Evolutionary conservation across 35 echinoderm and acorn worm genomes (phyloP).

Genomic region (Strongylocentrotus purpuratus): DNA sequence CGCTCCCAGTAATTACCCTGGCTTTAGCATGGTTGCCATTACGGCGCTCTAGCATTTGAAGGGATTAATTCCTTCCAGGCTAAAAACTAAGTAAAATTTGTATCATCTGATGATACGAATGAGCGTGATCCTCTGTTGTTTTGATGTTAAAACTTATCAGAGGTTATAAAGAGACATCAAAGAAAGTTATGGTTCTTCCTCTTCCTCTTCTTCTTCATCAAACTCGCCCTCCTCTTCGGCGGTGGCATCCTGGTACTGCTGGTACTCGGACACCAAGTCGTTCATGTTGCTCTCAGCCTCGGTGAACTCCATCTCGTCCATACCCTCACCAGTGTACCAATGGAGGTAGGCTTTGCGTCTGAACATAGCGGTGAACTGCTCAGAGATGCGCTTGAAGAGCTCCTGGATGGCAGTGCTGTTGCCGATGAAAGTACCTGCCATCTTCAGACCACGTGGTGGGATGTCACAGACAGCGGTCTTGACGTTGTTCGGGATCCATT

Average conservation of each 20-base stretch:
- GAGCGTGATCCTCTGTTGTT: too few species aligned
- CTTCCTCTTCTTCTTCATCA: slow-evolving; percentile 79
- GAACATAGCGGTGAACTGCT: slow-evolving; percentile 41
- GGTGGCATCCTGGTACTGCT: slow-evolving; percentile 85
- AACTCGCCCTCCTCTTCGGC: slow-evolving; percentile 79
- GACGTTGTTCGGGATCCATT: slow-evolving; percentile 46
- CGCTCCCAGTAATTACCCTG: too few species aligned
- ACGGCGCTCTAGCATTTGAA: too few species aligned
- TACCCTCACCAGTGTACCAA: slow-evolving; percentile 44
- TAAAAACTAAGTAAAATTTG: too few species aligned
- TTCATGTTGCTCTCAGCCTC: slow-evolving; percentile 85
- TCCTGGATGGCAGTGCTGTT: slow-evolving; percentile 42
- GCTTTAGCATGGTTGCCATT: too few species aligned
- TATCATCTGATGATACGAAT: too few species aligned
- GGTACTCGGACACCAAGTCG: slow-evolving; percentile 88
- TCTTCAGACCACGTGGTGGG: slow-evolving; percentile 39
- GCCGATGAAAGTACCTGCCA: slow-evolving; percentile 7
- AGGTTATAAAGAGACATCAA: not conserved
- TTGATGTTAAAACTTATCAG: too few species aligned
- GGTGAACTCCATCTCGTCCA: slow-evolving; percentile 41
- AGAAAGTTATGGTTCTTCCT: slow-evolving; percentile 48
- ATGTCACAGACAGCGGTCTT: slow-evolving; percentile 41
- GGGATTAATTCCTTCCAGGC: too few species aligned
- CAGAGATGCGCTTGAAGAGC: slow-evolving; percentile 42
- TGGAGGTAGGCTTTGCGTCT: slow-evolving; percentile 39